These are phyloP conservation scores for Halichoeres trimaculatus DNA, from an alignment of 2,113 vertebrate genomes.

Conservation along the genomic window DNA sequence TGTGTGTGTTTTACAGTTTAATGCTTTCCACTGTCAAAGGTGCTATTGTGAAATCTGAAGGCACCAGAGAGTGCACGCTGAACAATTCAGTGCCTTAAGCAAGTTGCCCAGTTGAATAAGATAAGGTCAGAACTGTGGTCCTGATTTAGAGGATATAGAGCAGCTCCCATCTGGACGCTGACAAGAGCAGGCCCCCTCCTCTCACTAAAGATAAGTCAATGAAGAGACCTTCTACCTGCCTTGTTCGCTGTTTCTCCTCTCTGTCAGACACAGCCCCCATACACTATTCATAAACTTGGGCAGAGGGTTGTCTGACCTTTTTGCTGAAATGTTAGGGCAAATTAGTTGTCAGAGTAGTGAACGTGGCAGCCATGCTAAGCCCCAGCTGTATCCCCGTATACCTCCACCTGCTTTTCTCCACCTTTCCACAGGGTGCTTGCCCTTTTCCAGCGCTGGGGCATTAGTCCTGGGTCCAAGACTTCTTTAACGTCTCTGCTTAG, in stretches of 20 bases:
- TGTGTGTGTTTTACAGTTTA: constrained; percentile 17
- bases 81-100: constrained; percentile 41
- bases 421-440: constrained; percentile 37
- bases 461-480: neutral
- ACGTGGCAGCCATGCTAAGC: constrained; percentile 73
- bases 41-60: constrained; percentile 32
- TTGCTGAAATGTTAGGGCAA: constrained; percentile 80
- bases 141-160: constrained; percentile 52
- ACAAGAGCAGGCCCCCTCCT: constrained; percentile 51
- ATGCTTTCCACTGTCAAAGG: constrained; percentile 46
- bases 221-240: constrained; percentile 68
- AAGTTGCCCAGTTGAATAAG: constrained; percentile 42
- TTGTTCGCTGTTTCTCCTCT: constrained; percentile 52
- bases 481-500: constrained; percentile 9
- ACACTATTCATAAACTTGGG: constrained; percentile 76
- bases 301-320: constrained; percentile 81
- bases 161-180: constrained; percentile 67
- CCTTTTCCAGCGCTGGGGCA: constrained; percentile 4
- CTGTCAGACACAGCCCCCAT: constrained; percentile 48
- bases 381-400: constrained; percentile 17
- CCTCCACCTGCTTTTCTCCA: neutral
- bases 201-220: constrained; percentile 55
- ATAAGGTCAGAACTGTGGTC: constrained; percentile 56
- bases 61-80: constrained; percentile 9
- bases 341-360: constrained; percentile 77